Conservation (phyloP, 2,797 vertebrate genomes). For the Pogonophryne albipinna region DNA sequence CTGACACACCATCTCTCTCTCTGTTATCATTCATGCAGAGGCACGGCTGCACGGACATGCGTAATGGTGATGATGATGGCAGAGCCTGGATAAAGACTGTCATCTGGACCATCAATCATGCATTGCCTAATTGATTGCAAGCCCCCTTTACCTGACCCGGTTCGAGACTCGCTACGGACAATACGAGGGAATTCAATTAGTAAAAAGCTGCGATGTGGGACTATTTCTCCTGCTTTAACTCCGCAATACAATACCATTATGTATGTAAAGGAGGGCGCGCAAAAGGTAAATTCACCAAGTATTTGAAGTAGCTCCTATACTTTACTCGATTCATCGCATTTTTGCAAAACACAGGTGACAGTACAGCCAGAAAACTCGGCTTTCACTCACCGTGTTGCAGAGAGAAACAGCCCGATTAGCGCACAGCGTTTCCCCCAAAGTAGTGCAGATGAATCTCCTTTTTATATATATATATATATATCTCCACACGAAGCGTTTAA, state of each 20-base stretch:
- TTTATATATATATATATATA: neutral
- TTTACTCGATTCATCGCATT: slow-evolving; percentile 16
- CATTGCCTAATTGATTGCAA: slow-evolving; percentile 55
- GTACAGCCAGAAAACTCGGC: slow-evolving; percentile 51
- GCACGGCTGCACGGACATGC: slow-evolving; percentile 56
- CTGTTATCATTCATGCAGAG: slow-evolving; percentile 60
- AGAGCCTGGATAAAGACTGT: slow-evolving; percentile 47
- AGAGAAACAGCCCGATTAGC: slow-evolving; percentile 49
- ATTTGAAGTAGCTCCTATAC: slow-evolving; percentile 44
- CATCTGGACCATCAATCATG: slow-evolving; percentile 64
- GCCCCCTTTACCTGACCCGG: slow-evolving; percentile 48
- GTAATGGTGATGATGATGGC: slow-evolving; percentile 59
- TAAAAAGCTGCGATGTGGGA: neutral
- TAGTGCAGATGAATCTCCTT: slow-evolving; percentile 43
- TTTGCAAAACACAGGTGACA: slow-evolving; percentile 26
- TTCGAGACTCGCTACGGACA: neutral
- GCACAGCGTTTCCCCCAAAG: slow-evolving; percentile 46
- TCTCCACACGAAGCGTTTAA: slow-evolving; percentile 17
- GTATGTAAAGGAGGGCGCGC: neutral
- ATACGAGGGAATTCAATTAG: slow-evolving; percentile 5
- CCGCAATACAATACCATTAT: slow-evolving; percentile 1
- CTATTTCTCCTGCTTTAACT: neutral
- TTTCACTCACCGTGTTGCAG: slow-evolving; percentile 78
- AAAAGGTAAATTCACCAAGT: slow-evolving; percentile 25
- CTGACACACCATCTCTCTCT: slow-evolving; percentile 60